These are phyloP conservation scores for Vanessa tameamea DNA, from an alignment of 1,140 invertebrate genomes.

Conservation along the genomic window DNA sequence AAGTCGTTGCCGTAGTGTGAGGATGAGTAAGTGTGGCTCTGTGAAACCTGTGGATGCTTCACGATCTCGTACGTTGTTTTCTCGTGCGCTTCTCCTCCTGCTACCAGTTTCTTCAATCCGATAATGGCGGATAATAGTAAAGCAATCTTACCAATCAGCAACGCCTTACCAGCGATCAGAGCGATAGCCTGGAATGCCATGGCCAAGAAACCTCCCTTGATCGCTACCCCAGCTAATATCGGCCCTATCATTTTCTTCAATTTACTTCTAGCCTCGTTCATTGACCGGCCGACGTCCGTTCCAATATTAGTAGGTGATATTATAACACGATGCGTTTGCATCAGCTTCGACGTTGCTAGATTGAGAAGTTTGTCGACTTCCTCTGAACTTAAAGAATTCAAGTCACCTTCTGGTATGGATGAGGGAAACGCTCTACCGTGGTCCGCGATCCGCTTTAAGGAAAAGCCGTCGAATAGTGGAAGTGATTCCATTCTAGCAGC, in stretches of 20 bases:
- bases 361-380: constrained; percentile 83
- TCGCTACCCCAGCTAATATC: constrained; percentile 89
- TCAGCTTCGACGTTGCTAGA: constrained; percentile 79
- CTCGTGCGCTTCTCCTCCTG: constrained; percentile 83
- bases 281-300: constrained; percentile 78
- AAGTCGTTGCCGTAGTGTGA: constrained; percentile 86
- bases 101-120: constrained; percentile 87
- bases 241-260: constrained; percentile 92
- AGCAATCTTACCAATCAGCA: constrained; percentile 88
- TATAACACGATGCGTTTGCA: constrained; percentile 83
- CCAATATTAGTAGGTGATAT: constrained; percentile 77
- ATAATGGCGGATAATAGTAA: constrained; percentile 87
- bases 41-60: constrained; percentile 90
- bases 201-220: constrained; percentile 88
- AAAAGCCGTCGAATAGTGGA: constrained; percentile 83
- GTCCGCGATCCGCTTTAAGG: constrained; percentile 71
- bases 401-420: constrained; percentile 72
- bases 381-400: constrained; percentile 77
- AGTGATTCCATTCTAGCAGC: constrained; percentile 83
- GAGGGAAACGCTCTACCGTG: constrained; percentile 68
- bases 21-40: constrained; percentile 88
- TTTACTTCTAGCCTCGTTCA: constrained; percentile 84
- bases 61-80: constrained; percentile 92
- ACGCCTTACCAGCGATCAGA: constrained; percentile 87
- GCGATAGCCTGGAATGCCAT: constrained; percentile 89